Evolutionary conservation across 1,140 invertebrate genomes (phyloP).

Genomic region (Drosophila paulistorum): DNA sequence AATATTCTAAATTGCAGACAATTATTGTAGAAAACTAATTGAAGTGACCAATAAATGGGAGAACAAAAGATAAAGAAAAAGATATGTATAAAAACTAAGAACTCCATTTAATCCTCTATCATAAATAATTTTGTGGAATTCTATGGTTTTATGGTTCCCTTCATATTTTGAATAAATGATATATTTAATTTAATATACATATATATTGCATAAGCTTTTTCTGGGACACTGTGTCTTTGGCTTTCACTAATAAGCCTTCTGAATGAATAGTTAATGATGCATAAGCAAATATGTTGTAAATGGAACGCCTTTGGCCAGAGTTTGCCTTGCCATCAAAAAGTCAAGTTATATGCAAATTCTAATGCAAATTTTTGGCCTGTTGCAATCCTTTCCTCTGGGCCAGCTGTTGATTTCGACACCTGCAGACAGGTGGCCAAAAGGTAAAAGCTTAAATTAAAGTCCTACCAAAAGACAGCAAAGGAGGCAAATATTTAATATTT

Average conservation of each 20-base stretch:
- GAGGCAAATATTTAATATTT: background rate
- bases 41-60: too few relatives aligned
- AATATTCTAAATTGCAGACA: background rate
- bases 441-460: background rate
- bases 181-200: too few relatives aligned
- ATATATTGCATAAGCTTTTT: background rate
- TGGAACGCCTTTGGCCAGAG: conserved; percentile 6
- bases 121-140: too few relatives aligned
- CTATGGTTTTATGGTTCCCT: too few relatives aligned
- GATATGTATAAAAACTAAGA: too few relatives aligned
- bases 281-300: conserved; percentile 6
- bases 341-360: conserved; percentile 25
- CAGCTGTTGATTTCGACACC: conserved; percentile 15
- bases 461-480: too few relatives aligned
- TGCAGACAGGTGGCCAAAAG: background rate
- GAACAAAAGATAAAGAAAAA: too few relatives aligned
- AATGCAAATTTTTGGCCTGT: background rate
- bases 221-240: background rate
- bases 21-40: background rate
- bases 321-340: background rate
- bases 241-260: background rate
- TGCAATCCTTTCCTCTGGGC: background rate
- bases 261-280: conserved; percentile 1
- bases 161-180: too few relatives aligned
- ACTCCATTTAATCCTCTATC: too few relatives aligned